Base-by-base conservation (phyloP, 1,140 invertebrate species). In the Armadillidium nasatum region DNA sequence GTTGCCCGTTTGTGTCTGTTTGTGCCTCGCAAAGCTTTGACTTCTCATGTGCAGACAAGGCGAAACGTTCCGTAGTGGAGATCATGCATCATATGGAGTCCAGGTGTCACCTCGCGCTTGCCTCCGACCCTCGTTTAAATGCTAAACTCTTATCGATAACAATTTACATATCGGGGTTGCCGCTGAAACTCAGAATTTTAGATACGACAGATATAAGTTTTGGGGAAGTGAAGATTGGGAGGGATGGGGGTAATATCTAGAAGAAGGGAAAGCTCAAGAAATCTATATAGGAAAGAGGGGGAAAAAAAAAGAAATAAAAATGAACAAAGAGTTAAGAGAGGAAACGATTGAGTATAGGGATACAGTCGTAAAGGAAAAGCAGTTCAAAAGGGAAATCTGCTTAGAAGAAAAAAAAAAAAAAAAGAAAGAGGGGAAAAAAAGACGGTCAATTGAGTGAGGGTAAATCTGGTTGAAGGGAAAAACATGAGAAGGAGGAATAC, bases 101-200 rank as follows among this genome's bases (percentile, higher is more conserved):
- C 74, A 73, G 73, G 73, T 78, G 76, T 78, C 76, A 78, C 76
- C 76, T 78, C 76, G 74, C 73, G 76, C 76, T 73, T 73, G 74
- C 66, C 23, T 73, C 74, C 76, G 72, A 70, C 76, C 76, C 76
- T 78, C 76, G 76, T 78, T 78, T 78, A 78, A 78, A 78, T 78
- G 76, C 76, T 78, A 78, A 78, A 78, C 76, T 74, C 76, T 78
- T 78, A 78, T 78, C 76, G 76, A 78, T 78, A 78, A 75, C 69
- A 44, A 77, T 77, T 83, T 83, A 79, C 82, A 83, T 84, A 84
- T 83, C 80, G 86, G 81, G 84, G 80, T 82, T 82, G 82, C 83
- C 83, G 82, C 81, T 82, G 81, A 75, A 74, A 73, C 72, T 74
- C 66, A 71, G 75, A 69, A 69, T 74, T 76, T 71, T 72, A 45